phyloP scores from a whole-genome alignment of 2,888 invertebrate genomes.

The Pristionchus entomophagus region DNA sequence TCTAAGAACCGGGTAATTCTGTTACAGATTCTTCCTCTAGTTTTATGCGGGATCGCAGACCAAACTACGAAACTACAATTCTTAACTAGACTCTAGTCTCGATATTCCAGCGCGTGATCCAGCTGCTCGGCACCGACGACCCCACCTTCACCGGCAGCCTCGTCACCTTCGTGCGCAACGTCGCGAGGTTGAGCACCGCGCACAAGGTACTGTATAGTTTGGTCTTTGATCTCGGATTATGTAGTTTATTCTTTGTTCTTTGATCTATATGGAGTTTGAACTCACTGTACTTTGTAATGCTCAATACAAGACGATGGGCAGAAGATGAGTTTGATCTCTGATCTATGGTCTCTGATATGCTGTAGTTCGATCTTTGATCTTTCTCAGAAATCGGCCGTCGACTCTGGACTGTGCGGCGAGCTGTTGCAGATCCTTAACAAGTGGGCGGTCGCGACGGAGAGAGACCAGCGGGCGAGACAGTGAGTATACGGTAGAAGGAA shows the following conservation, averaged over 20 bases:
- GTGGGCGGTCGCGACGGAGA: conserved; percentile 9
- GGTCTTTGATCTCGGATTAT: conserved; percentile 23
- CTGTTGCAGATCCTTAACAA: conserved; percentile 27
- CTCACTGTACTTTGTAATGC: no score
- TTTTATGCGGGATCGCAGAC: no score
- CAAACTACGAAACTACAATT: not conserved
- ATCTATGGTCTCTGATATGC: no score
- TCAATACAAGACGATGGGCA: no score
- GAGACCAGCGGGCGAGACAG: not conserved
- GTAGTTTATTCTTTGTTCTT: not conserved
- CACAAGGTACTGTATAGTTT: conserved; percentile 39
- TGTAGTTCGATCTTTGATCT: not conserved
- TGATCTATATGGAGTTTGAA: not conserved
- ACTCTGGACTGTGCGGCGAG: not conserved
- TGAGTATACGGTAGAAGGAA: no score
- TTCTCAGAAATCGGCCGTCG: conserved; percentile 4
- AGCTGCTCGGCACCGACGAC: conserved; percentile 33
- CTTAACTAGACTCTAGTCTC: conserved; percentile 3
- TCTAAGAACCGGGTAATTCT: no score
- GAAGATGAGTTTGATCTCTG: no score
- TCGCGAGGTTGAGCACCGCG: not conserved
- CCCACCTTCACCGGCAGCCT: conserved; percentile 7
- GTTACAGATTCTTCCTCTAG: no score
- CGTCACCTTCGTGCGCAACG: not conserved
- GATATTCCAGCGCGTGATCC: conserved; percentile 3